Base-by-base conservation (phyloP, 2,888 invertebrate species). In the Bhutanitis thaidina region DNA sequence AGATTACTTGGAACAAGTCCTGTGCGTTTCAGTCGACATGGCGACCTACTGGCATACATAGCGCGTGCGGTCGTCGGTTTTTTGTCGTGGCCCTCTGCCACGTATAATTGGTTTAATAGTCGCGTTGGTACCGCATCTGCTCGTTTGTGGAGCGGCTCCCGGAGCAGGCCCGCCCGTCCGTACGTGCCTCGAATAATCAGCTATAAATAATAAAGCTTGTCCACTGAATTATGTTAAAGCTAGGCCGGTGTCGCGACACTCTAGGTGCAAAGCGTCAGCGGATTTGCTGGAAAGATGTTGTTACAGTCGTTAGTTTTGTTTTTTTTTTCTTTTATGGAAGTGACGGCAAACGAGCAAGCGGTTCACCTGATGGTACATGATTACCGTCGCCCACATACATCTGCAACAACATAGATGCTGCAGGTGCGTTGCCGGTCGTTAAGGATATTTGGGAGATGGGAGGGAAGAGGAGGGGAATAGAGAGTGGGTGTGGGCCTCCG, bases 21-120 rank as follows among this genome's bases (percentile, higher is more conserved):
- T 12, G 14, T 27, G 12, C 7, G 14, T 41, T 40, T 36, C 27
- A 15, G 38, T 27, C 15, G 8, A 9, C 44, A 47, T 46, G 48
- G 43, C 44, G 27, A 54, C 69, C 71, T 62, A 69, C 63, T 76
- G 71, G 65, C 71, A 71, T 66, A 76, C 72, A 71, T 76, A 55
- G 58, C 57, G 56, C 53, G 57, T 43, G 62, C 62, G 57, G 62
- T 55, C 52, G 56, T 34, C 62, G 59, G 56, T 62, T 76, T 77
- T 75, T 76, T 75, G 62, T 57, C 38, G 52, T 32, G 46, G 43
- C 49, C 55, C 50, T 43, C 54, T 37, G 49, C 32, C 27, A 35
- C 37, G 65, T 64, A 70, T 79, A 79, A 80, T 79, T 79, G 74
- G 74, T 65, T 70, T 74, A 76, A 74, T 73, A 65, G 56, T 57